Evolutionary conservation across 2,113 vertebrate species (phyloP).

Genomic region (Motacilla tschutschensis): DNA sequence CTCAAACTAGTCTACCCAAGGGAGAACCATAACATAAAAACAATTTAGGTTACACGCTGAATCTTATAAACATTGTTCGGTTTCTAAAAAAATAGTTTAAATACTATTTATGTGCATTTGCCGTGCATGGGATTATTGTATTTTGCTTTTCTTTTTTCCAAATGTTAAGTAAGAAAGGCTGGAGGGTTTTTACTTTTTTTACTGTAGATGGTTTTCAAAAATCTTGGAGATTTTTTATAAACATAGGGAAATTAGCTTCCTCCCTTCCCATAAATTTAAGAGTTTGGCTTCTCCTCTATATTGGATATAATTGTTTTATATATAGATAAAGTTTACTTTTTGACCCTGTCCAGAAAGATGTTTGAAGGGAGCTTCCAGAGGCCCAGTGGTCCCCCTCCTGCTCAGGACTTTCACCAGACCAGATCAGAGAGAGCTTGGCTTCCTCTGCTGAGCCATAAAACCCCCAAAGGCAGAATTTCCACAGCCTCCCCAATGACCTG

Average conservation of each 20-base stretch:
- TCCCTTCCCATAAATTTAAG: neutral
- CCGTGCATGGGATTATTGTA: neutral
- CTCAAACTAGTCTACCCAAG: slow-evolving; percentile 56
- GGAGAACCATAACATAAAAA: slow-evolving; percentile 57
- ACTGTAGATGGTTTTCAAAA: neutral
- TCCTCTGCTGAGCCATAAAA: neutral
- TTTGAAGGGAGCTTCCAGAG: neutral
- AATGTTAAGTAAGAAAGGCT: neutral
- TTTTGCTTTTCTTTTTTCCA: neutral
- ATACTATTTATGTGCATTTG: slow-evolving; percentile 5
- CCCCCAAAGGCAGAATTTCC: neutral
- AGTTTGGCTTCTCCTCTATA: neutral
- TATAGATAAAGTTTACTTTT: slow-evolving; percentile 1
- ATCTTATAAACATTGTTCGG: slow-evolving; percentile 35
- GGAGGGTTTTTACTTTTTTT: neutral
- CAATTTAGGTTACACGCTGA: slow-evolving; percentile 43
- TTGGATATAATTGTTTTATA: neutral
- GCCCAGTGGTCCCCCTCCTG: neutral
- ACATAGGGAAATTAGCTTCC: neutral
- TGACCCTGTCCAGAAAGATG: neutral
- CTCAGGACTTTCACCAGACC: neutral
- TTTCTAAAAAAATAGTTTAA: slow-evolving; percentile 22
- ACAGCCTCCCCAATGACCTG: neutral
- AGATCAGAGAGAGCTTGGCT: neutral
- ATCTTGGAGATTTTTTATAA: neutral